Percentiles rank a stretch among this genome's conserved stretches.
Conservation (phyloP, 2,797 vertebrate genomes). For the Pteronotus mesoamericanus region DNA sequence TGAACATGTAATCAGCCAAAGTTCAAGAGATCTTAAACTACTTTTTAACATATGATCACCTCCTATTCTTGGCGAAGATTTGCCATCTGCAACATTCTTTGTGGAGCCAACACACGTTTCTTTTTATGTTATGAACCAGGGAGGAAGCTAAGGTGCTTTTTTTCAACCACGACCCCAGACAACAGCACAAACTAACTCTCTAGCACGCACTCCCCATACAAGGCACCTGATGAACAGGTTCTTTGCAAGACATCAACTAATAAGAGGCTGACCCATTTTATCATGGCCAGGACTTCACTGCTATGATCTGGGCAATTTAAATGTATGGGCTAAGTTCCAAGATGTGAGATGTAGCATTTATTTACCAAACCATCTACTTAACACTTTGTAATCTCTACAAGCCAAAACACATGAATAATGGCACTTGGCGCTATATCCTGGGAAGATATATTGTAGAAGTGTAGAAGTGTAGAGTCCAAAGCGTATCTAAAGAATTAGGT, state of each 20-base stretch:
- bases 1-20: background rate
- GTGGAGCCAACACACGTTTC: background rate
- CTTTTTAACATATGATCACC: background rate
- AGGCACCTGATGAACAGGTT: background rate
- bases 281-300: background rate
- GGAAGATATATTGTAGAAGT: background rate
- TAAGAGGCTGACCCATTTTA: background rate
- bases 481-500: background rate
- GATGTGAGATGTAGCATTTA: background rate
- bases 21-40: background rate
- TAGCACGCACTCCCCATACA: background rate
- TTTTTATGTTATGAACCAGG: background rate
- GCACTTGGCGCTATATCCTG: background rate
- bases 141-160: background rate
- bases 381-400: conserved; percentile 6
- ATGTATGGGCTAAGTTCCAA: background rate
- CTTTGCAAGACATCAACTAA: background rate
- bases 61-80: background rate
- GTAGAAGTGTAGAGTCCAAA: background rate
- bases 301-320: background rate
- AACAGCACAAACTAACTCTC: background rate
- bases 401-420: background rate
- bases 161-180: background rate
- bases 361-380: background rate
- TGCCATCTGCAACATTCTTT: background rate